Evolutionary conservation across 2,113 vertebrate species (phyloP).

Genomic region (Ascaphus truei): DNA sequence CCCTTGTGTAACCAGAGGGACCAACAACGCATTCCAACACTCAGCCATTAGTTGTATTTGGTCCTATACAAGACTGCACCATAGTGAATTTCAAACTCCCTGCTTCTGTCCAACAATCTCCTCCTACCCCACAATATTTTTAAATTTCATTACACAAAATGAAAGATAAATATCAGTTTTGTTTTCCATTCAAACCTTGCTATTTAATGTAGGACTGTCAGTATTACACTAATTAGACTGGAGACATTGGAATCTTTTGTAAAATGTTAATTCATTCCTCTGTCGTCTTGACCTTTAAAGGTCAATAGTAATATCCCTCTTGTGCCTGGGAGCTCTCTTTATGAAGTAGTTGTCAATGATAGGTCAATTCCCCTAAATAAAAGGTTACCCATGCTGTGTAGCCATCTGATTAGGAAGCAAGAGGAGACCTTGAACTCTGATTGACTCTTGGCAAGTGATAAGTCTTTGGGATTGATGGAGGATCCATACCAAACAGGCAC

Average conservation of each 20-base stretch:
- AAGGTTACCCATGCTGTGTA: neutral
- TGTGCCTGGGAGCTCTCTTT: slow-evolving; percentile 12
- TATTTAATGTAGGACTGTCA: slow-evolving; percentile 18
- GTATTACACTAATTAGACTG: slow-evolving; percentile 12
- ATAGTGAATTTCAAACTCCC: too few relatives aligned
- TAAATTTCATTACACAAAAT: neutral
- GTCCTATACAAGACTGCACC: too few relatives aligned
- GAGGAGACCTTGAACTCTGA: slow-evolving; percentile 12
- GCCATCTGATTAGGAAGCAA: slow-evolving; percentile 1
- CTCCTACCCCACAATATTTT: too few relatives aligned
- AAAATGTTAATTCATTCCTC: slow-evolving; percentile 36
- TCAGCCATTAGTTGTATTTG: too few relatives aligned
- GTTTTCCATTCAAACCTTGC: neutral
- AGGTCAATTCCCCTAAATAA: slow-evolving; percentile 29
- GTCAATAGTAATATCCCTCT: slow-evolving; percentile 28
- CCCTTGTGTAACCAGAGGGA: too few relatives aligned
- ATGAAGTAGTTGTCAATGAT: slow-evolving; percentile 33
- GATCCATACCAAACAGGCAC: too few relatives aligned
- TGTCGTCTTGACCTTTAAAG: slow-evolving; percentile 29
- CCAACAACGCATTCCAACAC: too few relatives aligned
- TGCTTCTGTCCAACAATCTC: too few relatives aligned
- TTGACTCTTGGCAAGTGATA: neutral
- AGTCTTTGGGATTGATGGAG: neutral
- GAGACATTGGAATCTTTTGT: slow-evolving; percentile 16
- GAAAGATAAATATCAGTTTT: neutral